Evolutionary conservation across 2,888 invertebrate species (phyloP), one percentile per base, ranked within the genome.

Genomic region (Vandiemenella viatica): DNA sequence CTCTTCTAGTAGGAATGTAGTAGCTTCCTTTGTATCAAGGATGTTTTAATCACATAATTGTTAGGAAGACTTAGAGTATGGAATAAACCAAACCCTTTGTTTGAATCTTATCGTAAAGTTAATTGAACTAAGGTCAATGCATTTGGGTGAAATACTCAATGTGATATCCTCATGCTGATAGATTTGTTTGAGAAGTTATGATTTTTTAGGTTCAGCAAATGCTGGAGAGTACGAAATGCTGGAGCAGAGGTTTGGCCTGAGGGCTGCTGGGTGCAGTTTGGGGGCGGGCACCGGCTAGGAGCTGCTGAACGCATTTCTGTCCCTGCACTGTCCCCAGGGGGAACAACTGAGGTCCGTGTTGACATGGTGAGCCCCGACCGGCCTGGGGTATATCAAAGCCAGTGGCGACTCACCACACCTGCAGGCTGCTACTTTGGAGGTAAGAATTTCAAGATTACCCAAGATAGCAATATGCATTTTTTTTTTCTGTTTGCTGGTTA

Each of bases 391-490:
- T 86, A 84, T 66, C 79, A 83, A 66, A 87, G 87, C 57, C 84
- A 87, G 71, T 96, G 93, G 83, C 79, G 91, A 61, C 76, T 95
- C 73, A 81, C 83, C 61, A 89, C 90, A 50, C 75, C 86, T 37
- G 81, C 81, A 59, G 92, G 92, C 53, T 78, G 84, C 59, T 88
- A 84, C 67, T 92, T 95, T 74, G 96, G 96, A 66, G 92, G 93
- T 91, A 70, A 65, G 60, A 53, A 50, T 5, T 17, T 18, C 8
- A 21, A 4, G 4, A 6, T n/a, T n/a, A n/a, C n/a, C n/a, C n/a
- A n/a, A n/a, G n/a, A n/a, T n/a, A n/a, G n/a, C n/a, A n/a, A n/a
- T n/a, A n/a, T n/a, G n/a, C n/a, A n/a, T n/a, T n/a, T n/a, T n/a
- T n/a, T n/a, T n/a, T n/a, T n/a, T n/a, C n/a, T n/a, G n/a, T n/a